Conservation (phyloP, 2,888 invertebrate species). For the Temnothorax unifasciatus region DNA sequence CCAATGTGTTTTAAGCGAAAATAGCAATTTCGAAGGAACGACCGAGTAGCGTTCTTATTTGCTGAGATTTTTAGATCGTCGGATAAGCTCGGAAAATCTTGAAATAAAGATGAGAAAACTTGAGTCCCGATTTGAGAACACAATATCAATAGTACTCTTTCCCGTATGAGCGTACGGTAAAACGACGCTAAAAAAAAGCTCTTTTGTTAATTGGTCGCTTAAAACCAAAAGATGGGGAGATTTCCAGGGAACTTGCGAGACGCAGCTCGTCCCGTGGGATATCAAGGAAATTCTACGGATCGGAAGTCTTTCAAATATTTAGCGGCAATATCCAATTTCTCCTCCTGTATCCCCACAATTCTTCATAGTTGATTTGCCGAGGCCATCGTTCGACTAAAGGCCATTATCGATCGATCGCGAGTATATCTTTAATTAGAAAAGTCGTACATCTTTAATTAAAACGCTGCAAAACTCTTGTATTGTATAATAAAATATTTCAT, state of each 20-base stretch:
- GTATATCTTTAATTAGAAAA: conserved; percentile 43
- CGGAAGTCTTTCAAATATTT: conserved; percentile 82
- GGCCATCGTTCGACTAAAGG: conserved; percentile 61
- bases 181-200: conserved; percentile 56
- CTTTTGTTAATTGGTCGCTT: conserved; percentile 75
- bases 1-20: background rate
- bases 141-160: background rate
- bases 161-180: background rate
- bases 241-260: conserved; percentile 66
- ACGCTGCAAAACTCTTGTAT: background rate
- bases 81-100: background rate
- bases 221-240: conserved; percentile 67
- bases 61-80: conserved; percentile 5
- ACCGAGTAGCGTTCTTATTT: background rate
- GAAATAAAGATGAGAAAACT: conserved; percentile 32
- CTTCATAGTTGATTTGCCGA: conserved; percentile 61
- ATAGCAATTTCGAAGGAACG: background rate
- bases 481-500: background rate
- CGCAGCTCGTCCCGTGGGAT: conserved; percentile 78
- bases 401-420: conserved; percentile 45
- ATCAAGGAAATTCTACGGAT: conserved; percentile 79
- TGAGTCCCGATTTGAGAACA: background rate
- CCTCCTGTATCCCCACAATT: conserved; percentile 68
- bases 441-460: conserved; percentile 33
- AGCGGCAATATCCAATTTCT: conserved; percentile 82